Conservation (phyloP, 2,797 vertebrate genomes). For the Rhynchonycteris naso region DNA sequence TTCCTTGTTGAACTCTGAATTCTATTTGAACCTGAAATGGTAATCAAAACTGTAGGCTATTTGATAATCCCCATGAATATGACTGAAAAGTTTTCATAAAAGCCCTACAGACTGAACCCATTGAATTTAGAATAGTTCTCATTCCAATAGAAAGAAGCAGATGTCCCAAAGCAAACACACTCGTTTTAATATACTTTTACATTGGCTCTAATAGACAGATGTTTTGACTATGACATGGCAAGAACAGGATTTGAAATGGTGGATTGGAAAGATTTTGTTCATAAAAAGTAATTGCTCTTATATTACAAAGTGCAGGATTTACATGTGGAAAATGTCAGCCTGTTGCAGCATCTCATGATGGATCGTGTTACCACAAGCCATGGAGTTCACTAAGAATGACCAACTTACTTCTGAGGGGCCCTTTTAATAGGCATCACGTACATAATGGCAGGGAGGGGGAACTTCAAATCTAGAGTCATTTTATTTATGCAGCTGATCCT, state of each 20-base stretch:
- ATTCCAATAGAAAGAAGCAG: slow-evolving; percentile 77
- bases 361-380: slow-evolving; percentile 79
- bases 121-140: slow-evolving; percentile 78
- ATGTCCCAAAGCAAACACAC: slow-evolving; percentile 70
- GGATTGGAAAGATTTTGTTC: slow-evolving; percentile 86
- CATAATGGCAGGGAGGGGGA: slow-evolving; percentile 44
- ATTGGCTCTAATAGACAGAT: slow-evolving; percentile 84
- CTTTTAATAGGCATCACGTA: slow-evolving; percentile 68
- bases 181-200: slow-evolving; percentile 71
- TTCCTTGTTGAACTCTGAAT: slow-evolving; percentile 77
- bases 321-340: slow-evolving; percentile 85
- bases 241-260: slow-evolving; percentile 84
- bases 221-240: slow-evolving; percentile 85
- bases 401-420: slow-evolving; percentile 54
- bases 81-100: slow-evolving; percentile 72
- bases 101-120: slow-evolving; percentile 69
- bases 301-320: slow-evolving; percentile 85
- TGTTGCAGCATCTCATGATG: slow-evolving; percentile 81
- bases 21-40: slow-evolving; percentile 79
- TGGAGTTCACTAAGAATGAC: slow-evolving; percentile 76
- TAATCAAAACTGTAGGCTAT: slow-evolving; percentile 77
- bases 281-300: slow-evolving; percentile 86
- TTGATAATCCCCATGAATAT: slow-evolving; percentile 81
- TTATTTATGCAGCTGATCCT: slow-evolving; percentile 62
- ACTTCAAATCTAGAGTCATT: slow-evolving; percentile 53